A percentile compares a stretch with the other conserved stretches of the same genome.
phyloP scores from a whole-genome alignment of 2,888 invertebrate species.

The Ariolimax columbianus region DNA sequence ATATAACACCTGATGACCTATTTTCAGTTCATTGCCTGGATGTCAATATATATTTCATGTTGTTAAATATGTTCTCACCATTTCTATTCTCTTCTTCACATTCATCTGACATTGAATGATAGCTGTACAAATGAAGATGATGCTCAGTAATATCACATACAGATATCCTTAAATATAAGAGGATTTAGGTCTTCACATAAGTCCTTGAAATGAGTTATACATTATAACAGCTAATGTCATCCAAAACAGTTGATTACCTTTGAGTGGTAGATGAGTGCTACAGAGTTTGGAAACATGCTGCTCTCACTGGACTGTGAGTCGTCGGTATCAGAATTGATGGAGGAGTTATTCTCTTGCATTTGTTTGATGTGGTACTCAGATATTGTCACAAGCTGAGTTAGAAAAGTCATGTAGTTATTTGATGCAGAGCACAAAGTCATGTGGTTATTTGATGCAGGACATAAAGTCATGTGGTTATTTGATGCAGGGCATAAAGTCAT shows the following conservation, averaged over 20 bases:
- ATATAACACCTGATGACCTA: too few species aligned
- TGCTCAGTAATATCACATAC: background rate
- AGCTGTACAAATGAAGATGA: too few species aligned
- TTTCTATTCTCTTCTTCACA: too few species aligned
- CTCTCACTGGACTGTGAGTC: slow-evolving; percentile 65
- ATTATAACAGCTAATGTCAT: background rate
- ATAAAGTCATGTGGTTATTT: too few species aligned
- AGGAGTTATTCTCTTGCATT: slow-evolving; percentile 71
- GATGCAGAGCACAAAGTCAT: background rate
- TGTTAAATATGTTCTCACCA: too few species aligned
- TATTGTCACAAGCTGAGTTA: slow-evolving; percentile 68
- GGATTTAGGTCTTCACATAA: too few species aligned
- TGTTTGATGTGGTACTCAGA: slow-evolving; percentile 75
- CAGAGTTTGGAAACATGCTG: slow-evolving; percentile 64
- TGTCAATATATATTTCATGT: too few species aligned
- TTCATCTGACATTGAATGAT: too few species aligned
- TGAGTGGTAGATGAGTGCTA: slow-evolving; percentile 72
- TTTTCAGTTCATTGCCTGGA: too few species aligned
- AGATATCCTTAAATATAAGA: too few species aligned
- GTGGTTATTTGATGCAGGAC: too few species aligned
- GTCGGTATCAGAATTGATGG: slow-evolving; percentile 66
- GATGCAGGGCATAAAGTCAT: too few species aligned
- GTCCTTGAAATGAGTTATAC: background rate
- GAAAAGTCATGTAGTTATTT: background rate
- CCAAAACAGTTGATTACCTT: slow-evolving; percentile 56